Percentiles rank a stretch among this genome's conserved stretches.
phyloP scores from a whole-genome alignment of 2,797 vertebrate species.

The Schizopygopsis malacanthus region DNA sequence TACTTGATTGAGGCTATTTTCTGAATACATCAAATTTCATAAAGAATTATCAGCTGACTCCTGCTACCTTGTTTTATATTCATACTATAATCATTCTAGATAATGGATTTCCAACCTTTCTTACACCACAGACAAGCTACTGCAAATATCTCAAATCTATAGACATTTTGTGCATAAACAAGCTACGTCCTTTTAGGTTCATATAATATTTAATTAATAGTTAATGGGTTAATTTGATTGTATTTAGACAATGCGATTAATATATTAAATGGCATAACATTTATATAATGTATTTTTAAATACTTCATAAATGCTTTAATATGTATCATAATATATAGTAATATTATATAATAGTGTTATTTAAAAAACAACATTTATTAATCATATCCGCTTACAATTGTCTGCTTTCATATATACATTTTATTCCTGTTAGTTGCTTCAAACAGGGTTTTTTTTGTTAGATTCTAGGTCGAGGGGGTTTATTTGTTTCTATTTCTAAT shows the following conservation, averaged over 20 bases:
- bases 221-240: not conserved
- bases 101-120: not conserved
- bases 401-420: not conserved
- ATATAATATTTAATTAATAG: not conserved
- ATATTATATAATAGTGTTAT: not conserved
- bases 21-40: not conserved
- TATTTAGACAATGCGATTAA: not conserved
- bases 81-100: not conserved
- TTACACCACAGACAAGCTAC: not conserved
- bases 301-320: not conserved
- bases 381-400: not conserved
- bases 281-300: not conserved
- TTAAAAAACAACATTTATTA: not conserved
- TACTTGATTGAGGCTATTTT: conserved; percentile 13
- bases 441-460: not conserved
- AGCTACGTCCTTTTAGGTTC: not conserved
- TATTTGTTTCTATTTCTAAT: conserved; percentile 7
- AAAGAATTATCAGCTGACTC: conserved; percentile 2
- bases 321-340: not conserved
- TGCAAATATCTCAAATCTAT: not conserved
- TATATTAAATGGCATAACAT: not conserved
- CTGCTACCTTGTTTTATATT: not conserved
- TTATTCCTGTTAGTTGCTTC: not conserved
- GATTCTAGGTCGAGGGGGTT: not conserved
- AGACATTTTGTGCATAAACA: not conserved